Conservation (phyloP, 2,797 vertebrate species). For the Cossypha caffra region DNA sequence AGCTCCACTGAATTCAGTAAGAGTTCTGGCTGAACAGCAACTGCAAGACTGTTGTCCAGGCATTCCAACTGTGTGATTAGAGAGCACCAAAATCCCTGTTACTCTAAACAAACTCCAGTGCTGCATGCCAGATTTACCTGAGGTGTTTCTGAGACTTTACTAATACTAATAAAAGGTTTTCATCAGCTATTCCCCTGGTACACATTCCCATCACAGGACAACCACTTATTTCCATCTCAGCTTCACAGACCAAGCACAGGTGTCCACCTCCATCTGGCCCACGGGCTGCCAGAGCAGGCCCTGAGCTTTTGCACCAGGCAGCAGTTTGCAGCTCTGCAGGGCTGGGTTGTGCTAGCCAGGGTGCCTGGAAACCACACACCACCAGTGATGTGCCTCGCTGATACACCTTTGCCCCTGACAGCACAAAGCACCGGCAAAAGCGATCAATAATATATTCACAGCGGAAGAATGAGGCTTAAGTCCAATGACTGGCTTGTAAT, state of each 20-base stretch:
- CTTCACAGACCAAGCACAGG: not conserved
- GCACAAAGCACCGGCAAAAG: not conserved
- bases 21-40: not conserved
- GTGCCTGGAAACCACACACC: not conserved
- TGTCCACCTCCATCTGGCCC: not conserved
- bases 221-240: not conserved
- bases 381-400: not conserved
- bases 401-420: not conserved
- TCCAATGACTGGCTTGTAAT: not conserved
- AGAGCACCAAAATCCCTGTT: not conserved
- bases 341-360: not conserved
- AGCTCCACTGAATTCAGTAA: not conserved
- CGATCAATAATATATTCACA: not conserved
- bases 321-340: not conserved
- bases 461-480: not conserved
- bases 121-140: not conserved
- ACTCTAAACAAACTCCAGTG: not conserved
- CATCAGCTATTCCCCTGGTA: not conserved
- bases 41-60: not conserved
- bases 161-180: not conserved
- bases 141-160: not conserved
- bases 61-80: not conserved
- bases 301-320: not conserved
- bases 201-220: not conserved
- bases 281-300: not conserved